Evolutionary conservation across 2,888 invertebrate genomes (phyloP).

Genomic region (Idaea straminata): DNA sequence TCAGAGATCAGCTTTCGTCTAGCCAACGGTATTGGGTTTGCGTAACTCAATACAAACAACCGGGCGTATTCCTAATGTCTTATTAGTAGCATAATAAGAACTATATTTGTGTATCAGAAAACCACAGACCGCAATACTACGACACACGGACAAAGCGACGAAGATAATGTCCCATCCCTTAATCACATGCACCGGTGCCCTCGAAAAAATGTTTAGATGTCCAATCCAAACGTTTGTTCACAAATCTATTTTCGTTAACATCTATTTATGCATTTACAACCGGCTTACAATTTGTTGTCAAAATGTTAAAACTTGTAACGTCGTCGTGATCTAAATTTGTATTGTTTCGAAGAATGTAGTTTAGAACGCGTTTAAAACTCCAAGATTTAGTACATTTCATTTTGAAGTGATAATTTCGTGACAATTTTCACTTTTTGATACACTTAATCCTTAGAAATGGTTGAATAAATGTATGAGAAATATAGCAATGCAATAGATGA

Average conservation of each 20-base stretch:
- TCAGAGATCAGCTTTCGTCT: constrained; percentile 76
- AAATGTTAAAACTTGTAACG: constrained; percentile 57
- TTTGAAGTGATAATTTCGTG: constrained; percentile 52
- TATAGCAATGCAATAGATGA: no score
- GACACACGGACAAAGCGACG: constrained; percentile 63
- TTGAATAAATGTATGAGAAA: constrained; percentile 19
- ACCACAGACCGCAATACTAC: constrained; percentile 75
- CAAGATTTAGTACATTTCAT: constrained; percentile 62
- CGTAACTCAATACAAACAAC: constrained; percentile 73
- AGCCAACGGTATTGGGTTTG: constrained; percentile 75
- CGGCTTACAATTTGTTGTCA: constrained; percentile 60
- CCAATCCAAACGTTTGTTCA: constrained; percentile 60
- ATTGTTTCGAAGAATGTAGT: constrained; percentile 59
- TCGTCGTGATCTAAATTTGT: constrained; percentile 63
- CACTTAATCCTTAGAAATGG: constrained; percentile 48
- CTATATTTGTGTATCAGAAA: constrained; percentile 41
- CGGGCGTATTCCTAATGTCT: constrained; percentile 26
- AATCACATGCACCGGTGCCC: constrained; percentile 78
- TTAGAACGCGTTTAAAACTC: constrained; percentile 46
- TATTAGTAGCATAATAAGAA: constrained; percentile 45
- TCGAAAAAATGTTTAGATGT: constrained; percentile 72
- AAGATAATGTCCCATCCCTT: constrained; percentile 77
- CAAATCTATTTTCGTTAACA: constrained; percentile 58
- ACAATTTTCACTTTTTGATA: constrained; percentile 61
- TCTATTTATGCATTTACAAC: constrained; percentile 64